Base-by-base conservation (phyloP, 2,888 invertebrate genomes). In the Drosophila helvetica region DNA sequence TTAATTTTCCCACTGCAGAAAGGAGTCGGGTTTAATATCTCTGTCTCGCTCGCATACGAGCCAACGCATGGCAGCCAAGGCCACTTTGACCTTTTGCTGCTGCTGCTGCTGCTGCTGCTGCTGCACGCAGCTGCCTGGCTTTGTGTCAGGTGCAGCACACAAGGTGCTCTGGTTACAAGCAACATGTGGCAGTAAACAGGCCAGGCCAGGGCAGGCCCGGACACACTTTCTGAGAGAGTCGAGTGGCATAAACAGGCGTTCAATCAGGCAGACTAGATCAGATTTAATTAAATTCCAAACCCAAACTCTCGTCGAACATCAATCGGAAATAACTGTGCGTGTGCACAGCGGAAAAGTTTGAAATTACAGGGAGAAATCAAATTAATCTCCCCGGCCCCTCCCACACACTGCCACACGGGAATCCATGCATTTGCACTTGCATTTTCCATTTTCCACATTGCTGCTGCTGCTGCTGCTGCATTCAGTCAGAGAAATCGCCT, bases 221-320 rank as follows among this genome's bases (percentile, higher is more conserved):
- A 60, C 47, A 56, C 33, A 53, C 27, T 51, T 25, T 62, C 65
- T 43, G 70, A 78, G 33, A 46, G 51, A 25, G 27, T 27, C 22
- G 22, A 22, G 27, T 7, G 10, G 25, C 0, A 15, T 38, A 27
- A 22, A 27, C 51, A 48, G 15, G 19, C 18, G 15, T 15, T 38
- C 38, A 38, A 38, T 15, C 27, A 8, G 9, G 5, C 15, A n/a
- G 18, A 18, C 33, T 3, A 48, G 22, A 19, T 68, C 2, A 48
- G 22, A 19, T 68, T 79, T 88, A 88, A 88, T 82, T 88, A 82
- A 82, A 79, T 88, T 73, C 72, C 61, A 48, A 75, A 60, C 55
- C 46, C 56, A 7, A 27, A 33, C 12, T 38, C 7, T n/a, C n/a
- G 63, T 65, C 62, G 47, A 47, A 33, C 68, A 66, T 66, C 47